These are phyloP conservation scores for Choloepus hoffmanni DNA, from an alignment of 2,113 vertebrate species.

Conservation along the genomic window DNA sequence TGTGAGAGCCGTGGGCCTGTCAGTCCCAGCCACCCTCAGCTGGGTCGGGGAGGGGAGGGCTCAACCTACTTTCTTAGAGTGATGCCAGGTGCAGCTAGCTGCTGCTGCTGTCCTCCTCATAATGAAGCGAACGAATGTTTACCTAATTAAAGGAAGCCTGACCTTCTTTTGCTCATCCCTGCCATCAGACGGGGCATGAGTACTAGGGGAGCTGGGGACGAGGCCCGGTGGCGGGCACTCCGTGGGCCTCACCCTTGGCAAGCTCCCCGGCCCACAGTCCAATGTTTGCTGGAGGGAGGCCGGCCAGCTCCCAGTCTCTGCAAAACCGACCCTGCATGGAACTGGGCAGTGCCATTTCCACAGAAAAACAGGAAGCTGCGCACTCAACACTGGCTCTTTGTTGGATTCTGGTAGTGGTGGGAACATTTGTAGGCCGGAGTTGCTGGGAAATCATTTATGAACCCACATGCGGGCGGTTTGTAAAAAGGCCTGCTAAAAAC, in stretches of 20 bases:
- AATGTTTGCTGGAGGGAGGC: background rate
- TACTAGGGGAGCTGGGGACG: too few species aligned
- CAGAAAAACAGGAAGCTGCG: background rate
- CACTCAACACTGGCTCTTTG: constrained; percentile 14
- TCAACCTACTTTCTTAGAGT: constrained; percentile 45
- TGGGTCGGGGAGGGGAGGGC: background rate
- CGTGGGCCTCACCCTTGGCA: background rate
- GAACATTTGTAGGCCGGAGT: accelerated
- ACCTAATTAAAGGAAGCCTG: constrained; percentile 21
- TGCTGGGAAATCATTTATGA: background rate
- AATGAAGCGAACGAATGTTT: constrained; percentile 1
- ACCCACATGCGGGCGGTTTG: background rate
- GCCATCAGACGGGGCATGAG: background rate
- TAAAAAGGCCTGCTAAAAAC: background rate
- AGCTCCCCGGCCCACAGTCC: background rate
- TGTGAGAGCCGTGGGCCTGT: constrained; percentile 6
- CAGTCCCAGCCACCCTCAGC: background rate
- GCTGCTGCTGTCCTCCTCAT: background rate
- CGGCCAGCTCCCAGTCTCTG: background rate
- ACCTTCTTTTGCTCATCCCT: background rate
- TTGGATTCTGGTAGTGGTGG: background rate
- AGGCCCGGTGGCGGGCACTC: background rate
- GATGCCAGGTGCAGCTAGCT: background rate
- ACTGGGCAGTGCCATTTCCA: background rate
- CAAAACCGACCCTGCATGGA: background rate